Evolutionary conservation across 2,797 vertebrate genomes (phyloP).

Genomic region (Propithecus perrieri): DNA sequence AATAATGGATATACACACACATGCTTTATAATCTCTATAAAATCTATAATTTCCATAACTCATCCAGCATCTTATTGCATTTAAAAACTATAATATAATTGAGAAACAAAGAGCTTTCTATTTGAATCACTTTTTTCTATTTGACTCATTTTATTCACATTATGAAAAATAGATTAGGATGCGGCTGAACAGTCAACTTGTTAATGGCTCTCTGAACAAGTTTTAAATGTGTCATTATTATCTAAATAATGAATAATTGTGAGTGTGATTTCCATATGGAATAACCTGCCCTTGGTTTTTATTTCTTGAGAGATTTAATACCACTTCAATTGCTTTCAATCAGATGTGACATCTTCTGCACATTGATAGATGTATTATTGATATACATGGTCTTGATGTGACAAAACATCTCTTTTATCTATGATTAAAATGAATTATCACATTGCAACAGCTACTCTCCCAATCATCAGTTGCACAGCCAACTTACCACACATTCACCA

Average conservation of each 20-base stretch:
- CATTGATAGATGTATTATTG: constrained; percentile 13
- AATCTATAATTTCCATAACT: constrained; percentile 9
- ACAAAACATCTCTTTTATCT: constrained; percentile 48
- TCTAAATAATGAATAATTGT: constrained; percentile 60
- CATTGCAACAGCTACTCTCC: not conserved
- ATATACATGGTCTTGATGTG: not conserved
- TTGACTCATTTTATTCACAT: constrained; percentile 36
- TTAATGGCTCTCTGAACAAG: constrained; percentile 55
- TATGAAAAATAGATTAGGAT: constrained; percentile 36
- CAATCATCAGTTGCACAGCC: not conserved
- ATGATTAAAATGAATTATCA: constrained; percentile 45
- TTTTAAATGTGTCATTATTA: constrained; percentile 49
- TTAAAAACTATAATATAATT: not conserved
- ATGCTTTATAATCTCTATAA: constrained; percentile 7
- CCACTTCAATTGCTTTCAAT: not conserved
- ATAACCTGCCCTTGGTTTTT: constrained; percentile 21
- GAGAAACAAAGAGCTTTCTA: not conserved
- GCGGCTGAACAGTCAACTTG: constrained; percentile 4
- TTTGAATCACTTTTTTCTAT: constrained; percentile 13
- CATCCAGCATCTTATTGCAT: not conserved
- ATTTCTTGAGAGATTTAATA: constrained; percentile 2
- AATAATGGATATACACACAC: not conserved
- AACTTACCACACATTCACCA: not conserved
- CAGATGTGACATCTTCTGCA: constrained; percentile 17
- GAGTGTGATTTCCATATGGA: constrained; percentile 38